These are phyloP conservation scores for Pterophyllum scalare DNA, from an alignment of 2,113 vertebrate species.

Conservation along the genomic window DNA sequence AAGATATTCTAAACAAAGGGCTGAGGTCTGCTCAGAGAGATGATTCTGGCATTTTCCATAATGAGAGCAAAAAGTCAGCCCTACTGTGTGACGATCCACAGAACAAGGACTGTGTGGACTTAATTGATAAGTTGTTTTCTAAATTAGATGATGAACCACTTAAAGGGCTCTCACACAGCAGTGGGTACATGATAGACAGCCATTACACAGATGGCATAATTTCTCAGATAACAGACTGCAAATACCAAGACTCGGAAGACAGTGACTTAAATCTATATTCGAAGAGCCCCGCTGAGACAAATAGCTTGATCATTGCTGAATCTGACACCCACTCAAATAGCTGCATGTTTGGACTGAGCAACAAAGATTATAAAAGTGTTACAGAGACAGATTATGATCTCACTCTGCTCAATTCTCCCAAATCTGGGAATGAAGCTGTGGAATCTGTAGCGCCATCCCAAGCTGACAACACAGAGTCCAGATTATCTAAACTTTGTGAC, in stretches of 20 bases:
- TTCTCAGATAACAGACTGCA: constrained; percentile 65
- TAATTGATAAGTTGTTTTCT: constrained; percentile 76
- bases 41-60: constrained; percentile 64
- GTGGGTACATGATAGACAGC: constrained; percentile 50
- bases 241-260: constrained; percentile 48
- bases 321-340: constrained; percentile 49
- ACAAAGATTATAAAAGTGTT: constrained; percentile 50
- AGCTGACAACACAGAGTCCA: constrained; percentile 58
- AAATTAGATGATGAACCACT: constrained; percentile 72
- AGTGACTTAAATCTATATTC: constrained; percentile 52
- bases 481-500: constrained; percentile 61
- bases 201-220: constrained; percentile 64
- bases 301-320: constrained; percentile 43
- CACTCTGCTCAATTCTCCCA: constrained; percentile 23
- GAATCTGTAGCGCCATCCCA: constrained; percentile 24
- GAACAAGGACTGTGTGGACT: constrained; percentile 66
- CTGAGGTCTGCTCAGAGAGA: constrained; percentile 59
- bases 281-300: constrained; percentile 49
- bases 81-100: constrained; percentile 42
- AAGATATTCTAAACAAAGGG: constrained; percentile 44
- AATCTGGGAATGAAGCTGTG: constrained; percentile 40
- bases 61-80: constrained; percentile 43
- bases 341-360: constrained; percentile 9
- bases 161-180: constrained; percentile 53
- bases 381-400: constrained; percentile 31